These are phyloP conservation scores for Gnathonemus echidnorhynchus DNA, from an alignment of 2,113 vertebrate species.

Conservation along the genomic window DNA sequence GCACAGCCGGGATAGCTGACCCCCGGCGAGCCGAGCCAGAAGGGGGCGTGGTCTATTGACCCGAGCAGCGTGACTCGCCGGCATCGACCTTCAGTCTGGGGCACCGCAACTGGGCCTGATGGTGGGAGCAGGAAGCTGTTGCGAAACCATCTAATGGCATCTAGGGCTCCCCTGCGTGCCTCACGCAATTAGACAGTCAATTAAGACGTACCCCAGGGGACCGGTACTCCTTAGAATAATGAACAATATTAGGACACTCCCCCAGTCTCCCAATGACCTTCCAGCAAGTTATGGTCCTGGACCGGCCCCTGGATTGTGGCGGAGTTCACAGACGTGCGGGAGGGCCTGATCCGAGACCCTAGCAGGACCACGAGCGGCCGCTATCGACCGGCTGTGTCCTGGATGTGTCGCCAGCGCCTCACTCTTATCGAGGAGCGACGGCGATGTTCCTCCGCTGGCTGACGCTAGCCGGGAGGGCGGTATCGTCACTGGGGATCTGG, in stretches of 20 bases:
- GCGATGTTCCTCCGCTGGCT: not conserved
- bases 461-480: not conserved
- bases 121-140: not conserved
- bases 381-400: not conserved
- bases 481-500: not conserved
- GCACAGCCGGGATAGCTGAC: not conserved
- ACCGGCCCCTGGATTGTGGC: not conserved
- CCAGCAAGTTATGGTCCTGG: not conserved
- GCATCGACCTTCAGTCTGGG: not conserved
- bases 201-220: not conserved
- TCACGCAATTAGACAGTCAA: conserved; percentile 10
- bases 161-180: not conserved
- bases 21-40: not conserved
- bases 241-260: not conserved
- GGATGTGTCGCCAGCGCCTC: not conserved
- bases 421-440: not conserved
- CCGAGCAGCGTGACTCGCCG: not conserved
- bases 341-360: not conserved
- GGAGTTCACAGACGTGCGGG: not conserved
- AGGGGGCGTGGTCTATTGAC: not conserved
- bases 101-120: not conserved
- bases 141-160: not conserved
- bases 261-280: not conserved
- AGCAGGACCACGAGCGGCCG: not conserved
- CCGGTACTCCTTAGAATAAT: not conserved